A percentile compares a stretch with the other conserved stretches of the same genome.
These are phyloP conservation scores for Macrophya alboannulata DNA, from an alignment of 2,888 invertebrate genomes.

Conservation along the genomic window DNA sequence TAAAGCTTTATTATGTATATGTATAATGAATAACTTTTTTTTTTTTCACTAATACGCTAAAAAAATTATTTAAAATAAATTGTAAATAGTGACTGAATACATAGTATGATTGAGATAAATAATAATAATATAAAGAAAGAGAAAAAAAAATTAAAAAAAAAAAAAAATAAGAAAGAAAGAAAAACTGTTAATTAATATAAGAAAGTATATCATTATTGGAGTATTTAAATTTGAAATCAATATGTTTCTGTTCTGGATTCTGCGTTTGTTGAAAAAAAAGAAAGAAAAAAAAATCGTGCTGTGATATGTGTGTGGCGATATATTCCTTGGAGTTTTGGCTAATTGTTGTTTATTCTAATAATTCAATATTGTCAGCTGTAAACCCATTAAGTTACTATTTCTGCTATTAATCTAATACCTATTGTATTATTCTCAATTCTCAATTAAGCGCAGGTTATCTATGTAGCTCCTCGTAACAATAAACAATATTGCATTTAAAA, in stretches of 20 bases:
- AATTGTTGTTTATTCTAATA: slow-evolving; percentile 62
- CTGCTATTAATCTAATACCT: neutral
- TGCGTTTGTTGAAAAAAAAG: slow-evolving; percentile 68
- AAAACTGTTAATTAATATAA: slow-evolving; percentile 71
- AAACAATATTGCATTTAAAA: slow-evolving; percentile 66
- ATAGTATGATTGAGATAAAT: slow-evolving; percentile 62
- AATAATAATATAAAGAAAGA: slow-evolving; percentile 66
- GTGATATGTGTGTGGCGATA: slow-evolving; percentile 73
- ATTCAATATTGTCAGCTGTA: slow-evolving; percentile 63
- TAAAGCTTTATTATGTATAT: slow-evolving; percentile 24
- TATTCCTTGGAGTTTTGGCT: slow-evolving; percentile 63
- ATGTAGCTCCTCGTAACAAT: slow-evolving; percentile 68
- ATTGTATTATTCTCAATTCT: slow-evolving; percentile 37
- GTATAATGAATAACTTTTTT: neutral
- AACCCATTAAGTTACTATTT: slow-evolving; percentile 59
- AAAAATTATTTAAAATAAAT: slow-evolving; percentile 21
- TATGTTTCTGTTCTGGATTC: slow-evolving; percentile 64
- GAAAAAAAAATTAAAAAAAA: neutral
- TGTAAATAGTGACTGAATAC: slow-evolving; percentile 56
- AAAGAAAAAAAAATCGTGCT: slow-evolving; percentile 71
- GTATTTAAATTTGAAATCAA: slow-evolving; percentile 72
- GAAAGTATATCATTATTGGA: slow-evolving; percentile 70
- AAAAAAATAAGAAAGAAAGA: neutral
- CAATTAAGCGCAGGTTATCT: slow-evolving; percentile 51
- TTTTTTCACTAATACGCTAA: slow-evolving; percentile 38